Evolutionary conservation across 2,888 invertebrate genomes (phyloP).

Genomic region (Drosophila nigricruria): DNA sequence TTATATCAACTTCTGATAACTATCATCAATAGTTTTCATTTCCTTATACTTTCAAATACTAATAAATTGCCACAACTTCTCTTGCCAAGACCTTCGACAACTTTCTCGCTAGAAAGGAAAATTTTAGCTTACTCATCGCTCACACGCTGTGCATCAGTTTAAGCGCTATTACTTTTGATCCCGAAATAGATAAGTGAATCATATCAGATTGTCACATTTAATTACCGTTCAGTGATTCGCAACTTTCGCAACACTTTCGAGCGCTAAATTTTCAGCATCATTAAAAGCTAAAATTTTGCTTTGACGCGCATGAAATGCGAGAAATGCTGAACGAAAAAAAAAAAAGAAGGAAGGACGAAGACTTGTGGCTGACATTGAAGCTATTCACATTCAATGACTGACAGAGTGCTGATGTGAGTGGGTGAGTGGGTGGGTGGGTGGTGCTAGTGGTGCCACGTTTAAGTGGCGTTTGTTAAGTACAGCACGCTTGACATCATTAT

Average conservation of each 20-base stretch:
- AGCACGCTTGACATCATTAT: slow-evolving; percentile 77
- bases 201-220: slow-evolving; percentile 27
- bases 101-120: background rate
- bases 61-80: background rate
- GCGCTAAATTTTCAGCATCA: slow-evolving; percentile 49
- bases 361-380: slow-evolving; percentile 57
- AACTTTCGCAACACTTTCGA: slow-evolving; percentile 25
- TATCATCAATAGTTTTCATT: background rate
- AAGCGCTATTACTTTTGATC: slow-evolving; percentile 6
- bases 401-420: slow-evolving; percentile 34
- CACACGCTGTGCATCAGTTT: background rate
- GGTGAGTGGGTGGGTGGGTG: background rate
- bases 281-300: slow-evolving; percentile 44
- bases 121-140: slow-evolving; percentile 8
- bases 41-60: too few relatives aligned
- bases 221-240: slow-evolving; percentile 45
- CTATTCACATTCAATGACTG: slow-evolving; percentile 46
- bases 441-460: slow-evolving; percentile 43
- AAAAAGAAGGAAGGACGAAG: background rate
- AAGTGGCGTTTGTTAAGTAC: slow-evolving; percentile 77
- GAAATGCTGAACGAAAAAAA: slow-evolving; percentile 5
- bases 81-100: background rate
- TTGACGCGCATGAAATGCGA: slow-evolving; percentile 19
- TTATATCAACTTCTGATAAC: background rate
- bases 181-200: slow-evolving; percentile 19